These are phyloP conservation scores for Drosophila kikkawai DNA, from an alignment of 1,140 invertebrate genomes.

Conservation along the genomic window DNA sequence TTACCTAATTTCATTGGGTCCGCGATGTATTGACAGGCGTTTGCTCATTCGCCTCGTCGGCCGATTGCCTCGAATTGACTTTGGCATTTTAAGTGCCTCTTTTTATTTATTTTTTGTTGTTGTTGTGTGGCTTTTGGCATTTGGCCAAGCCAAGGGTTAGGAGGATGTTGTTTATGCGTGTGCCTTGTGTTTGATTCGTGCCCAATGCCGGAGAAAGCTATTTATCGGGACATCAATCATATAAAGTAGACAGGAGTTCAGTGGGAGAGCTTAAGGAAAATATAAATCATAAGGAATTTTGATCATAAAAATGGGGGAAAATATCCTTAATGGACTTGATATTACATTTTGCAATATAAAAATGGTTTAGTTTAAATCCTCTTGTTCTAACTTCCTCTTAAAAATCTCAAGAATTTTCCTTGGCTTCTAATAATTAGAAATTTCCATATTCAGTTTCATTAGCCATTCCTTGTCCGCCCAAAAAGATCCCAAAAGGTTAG, in stretches of 20 bases:
- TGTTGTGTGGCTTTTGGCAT: slow-evolving; percentile 54
- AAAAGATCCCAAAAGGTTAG: slow-evolving; percentile 51
- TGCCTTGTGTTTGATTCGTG: slow-evolving; percentile 29
- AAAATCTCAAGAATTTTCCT: not conserved
- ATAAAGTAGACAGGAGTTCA: slow-evolving; percentile 18
- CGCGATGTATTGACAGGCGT: slow-evolving; percentile 46
- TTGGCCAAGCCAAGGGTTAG: slow-evolving; percentile 54
- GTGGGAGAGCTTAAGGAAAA: slow-evolving; percentile 1
- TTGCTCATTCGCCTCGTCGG: slow-evolving; percentile 28
- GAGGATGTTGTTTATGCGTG: slow-evolving; percentile 49
- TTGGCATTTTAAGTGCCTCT: slow-evolving; percentile 74
- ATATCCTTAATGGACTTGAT: not conserved
- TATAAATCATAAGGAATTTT: slow-evolving; percentile 12
- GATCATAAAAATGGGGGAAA: not conserved
- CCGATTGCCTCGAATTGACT: slow-evolving; percentile 55
- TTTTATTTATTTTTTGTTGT: not conserved
- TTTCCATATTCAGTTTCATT: slow-evolving; percentile 19
- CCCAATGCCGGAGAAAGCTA: slow-evolving; percentile 28
- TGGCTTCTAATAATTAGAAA: slow-evolving; percentile 14
- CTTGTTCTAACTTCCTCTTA: not conserved
- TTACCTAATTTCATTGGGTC: slow-evolving; percentile 79
- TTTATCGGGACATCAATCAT: slow-evolving; percentile 37
- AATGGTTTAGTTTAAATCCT: not conserved
- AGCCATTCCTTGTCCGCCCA: slow-evolving; percentile 1
- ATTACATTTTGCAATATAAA: not conserved